These are phyloP conservation scores for Baronia brevicornis DNA, from an alignment of 2,888 invertebrate genomes.

Conservation along the genomic window DNA sequence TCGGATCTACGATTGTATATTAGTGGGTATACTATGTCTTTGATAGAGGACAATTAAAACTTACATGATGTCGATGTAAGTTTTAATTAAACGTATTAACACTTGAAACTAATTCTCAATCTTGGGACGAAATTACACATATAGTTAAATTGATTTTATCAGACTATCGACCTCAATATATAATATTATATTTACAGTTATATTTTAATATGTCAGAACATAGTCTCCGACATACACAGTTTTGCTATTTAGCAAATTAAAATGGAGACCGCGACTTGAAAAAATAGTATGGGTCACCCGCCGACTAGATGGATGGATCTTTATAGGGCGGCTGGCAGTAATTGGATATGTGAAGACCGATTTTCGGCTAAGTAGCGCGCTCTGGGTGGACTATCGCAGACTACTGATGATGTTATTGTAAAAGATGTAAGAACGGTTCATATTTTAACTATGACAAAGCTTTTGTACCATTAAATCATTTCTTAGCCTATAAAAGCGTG, in stretches of 20 bases:
- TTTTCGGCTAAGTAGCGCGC: no score
- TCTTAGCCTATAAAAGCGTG: constrained; percentile 64
- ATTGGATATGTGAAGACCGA: no score
- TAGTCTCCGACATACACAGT: no score
- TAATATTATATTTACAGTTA: constrained; percentile 5
- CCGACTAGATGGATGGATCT: no score
- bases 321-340: no score
- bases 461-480: neutral
- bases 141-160: constrained; percentile 11
- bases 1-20: no score
- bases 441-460: no score
- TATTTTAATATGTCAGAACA: constrained; percentile 1
- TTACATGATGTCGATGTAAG: neutral
- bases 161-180: constrained; percentile 3
- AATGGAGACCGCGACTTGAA: no score
- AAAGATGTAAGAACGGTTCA: no score
- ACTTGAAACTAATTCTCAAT: constrained; percentile 33
- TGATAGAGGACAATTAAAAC: constrained; percentile 1
- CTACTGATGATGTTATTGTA: no score
- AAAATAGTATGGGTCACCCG: neutral
- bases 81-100: neutral
- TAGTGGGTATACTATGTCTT: neutral
- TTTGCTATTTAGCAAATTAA: no score
- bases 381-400: no score
- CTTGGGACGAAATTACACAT: constrained; percentile 28